phyloP scores from a whole-genome alignment of 2,797 vertebrate species.

The Coreius guichenoti region DNA sequence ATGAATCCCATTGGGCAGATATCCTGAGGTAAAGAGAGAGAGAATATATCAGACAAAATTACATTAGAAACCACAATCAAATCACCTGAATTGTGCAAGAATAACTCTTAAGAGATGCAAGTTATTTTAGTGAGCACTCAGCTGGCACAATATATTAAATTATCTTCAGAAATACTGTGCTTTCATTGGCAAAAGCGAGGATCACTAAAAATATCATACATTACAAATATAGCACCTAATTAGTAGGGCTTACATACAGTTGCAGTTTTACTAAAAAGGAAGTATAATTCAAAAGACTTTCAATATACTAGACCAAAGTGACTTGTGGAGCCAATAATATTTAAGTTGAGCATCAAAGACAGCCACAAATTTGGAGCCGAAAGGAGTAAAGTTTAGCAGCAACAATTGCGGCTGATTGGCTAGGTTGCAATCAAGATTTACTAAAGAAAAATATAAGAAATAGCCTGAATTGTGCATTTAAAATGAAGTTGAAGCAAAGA shows the following conservation, averaged over 20 bases:
- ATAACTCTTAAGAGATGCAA: background rate
- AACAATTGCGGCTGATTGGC: background rate
- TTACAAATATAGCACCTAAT: background rate
- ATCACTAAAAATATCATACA: background rate
- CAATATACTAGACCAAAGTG: background rate
- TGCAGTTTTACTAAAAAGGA: background rate
- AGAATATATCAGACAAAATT: background rate
- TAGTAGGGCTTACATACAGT: background rate
- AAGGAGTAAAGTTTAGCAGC: background rate
- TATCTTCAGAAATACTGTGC: background rate
- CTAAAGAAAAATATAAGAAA: background rate
- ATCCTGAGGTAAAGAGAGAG: constrained; percentile 77
- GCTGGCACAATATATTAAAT: background rate
- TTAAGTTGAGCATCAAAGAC: too few species aligned
- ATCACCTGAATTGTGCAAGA: background rate
- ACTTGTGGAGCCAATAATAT: background rate
- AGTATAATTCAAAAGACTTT: background rate
- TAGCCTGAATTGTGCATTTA: background rate
- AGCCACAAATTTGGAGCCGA: background rate
- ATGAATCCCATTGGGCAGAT: constrained; percentile 89
- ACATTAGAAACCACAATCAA: background rate
- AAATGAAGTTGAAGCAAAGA: background rate
- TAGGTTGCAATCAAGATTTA: background rate
- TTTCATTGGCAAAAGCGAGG: background rate
- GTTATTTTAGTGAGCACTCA: constrained; percentile 22